phyloP scores from a whole-genome alignment of 2,797 vertebrate species.

The Nannoperca obscura region DNA sequence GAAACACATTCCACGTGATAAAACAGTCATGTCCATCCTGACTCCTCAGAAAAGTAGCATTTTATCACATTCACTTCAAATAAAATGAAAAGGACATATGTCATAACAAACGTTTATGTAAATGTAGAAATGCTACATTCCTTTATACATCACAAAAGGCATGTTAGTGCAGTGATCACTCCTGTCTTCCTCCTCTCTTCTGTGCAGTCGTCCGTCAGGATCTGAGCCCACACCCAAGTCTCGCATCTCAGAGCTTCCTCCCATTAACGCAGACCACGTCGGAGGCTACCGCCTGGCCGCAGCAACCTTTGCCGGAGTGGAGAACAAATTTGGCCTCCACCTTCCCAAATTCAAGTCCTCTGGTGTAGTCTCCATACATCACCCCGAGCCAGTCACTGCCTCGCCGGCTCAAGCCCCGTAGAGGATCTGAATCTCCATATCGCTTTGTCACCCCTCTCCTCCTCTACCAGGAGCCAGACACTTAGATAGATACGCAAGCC shows the following conservation, averaged over 20 bases:
- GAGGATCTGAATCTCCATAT: constrained; percentile 54
- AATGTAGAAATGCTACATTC: constrained; percentile 8
- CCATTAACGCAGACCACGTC: constrained; percentile 91
- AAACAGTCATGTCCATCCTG: neutral
- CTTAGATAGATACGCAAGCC: constrained; percentile 58
- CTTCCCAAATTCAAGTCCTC: constrained; percentile 95
- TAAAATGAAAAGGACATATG: neutral
- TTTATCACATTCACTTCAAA: neutral
- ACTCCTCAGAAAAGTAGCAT: neutral
- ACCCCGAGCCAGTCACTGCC: constrained; percentile 66
- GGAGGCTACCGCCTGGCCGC: constrained; percentile 97
- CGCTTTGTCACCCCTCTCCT: constrained; percentile 56
- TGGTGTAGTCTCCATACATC: constrained; percentile 82
- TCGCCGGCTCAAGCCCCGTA: constrained; percentile 76
- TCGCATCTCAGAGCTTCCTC: constrained; percentile 95
- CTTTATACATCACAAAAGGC: too few species aligned
- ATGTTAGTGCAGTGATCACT: neutral
- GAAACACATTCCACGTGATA: neutral
- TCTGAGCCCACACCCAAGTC: constrained; percentile 92
- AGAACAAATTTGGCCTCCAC: constrained; percentile 98
- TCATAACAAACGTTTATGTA: neutral
- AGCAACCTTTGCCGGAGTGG: constrained; percentile 97
- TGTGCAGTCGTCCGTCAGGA: constrained; percentile 90
- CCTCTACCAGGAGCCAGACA: constrained; percentile 73
- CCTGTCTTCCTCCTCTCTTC: neutral